These are phyloP conservation scores for Dryobotodes eremita DNA, from an alignment of 2,888 invertebrate genomes.

Conservation along the genomic window DNA sequence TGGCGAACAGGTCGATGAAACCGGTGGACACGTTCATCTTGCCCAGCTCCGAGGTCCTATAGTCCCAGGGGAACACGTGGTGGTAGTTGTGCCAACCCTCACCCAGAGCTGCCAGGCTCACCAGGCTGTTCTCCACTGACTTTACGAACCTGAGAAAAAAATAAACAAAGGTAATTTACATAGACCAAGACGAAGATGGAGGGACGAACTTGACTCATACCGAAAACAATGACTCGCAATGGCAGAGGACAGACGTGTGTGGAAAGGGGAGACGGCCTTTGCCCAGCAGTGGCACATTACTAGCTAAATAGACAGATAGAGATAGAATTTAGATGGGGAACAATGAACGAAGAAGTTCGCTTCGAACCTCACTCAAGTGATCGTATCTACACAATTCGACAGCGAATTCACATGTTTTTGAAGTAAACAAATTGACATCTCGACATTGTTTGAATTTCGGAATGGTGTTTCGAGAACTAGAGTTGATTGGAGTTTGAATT, in stretches of 20 bases:
- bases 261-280: too few species aligned
- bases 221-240: not conserved
- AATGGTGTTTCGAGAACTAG: not conserved
- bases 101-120: constrained; percentile 94
- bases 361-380: not conserved
- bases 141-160: constrained; percentile 91
- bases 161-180: not conserved
- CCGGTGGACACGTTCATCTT: constrained; percentile 94
- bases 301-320: not conserved
- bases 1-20: constrained; percentile 95
- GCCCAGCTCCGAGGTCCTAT: constrained; percentile 93
- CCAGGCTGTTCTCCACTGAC: constrained; percentile 93
- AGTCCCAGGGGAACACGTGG: constrained; percentile 94
- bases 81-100: constrained; percentile 97
- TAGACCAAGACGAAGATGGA: not conserved
- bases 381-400: not conserved
- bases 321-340: not conserved
- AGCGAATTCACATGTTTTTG: not conserved
- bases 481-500: not conserved
- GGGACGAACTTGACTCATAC: not conserved
- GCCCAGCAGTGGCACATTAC: not conserved
- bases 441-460: not conserved
- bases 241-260: not conserved
- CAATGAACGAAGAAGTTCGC: not conserved
- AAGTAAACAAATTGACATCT: not conserved